Evolutionary conservation across 2,113 vertebrate genomes (phyloP).

Genomic region (Andinoacara biseriatus): DNA sequence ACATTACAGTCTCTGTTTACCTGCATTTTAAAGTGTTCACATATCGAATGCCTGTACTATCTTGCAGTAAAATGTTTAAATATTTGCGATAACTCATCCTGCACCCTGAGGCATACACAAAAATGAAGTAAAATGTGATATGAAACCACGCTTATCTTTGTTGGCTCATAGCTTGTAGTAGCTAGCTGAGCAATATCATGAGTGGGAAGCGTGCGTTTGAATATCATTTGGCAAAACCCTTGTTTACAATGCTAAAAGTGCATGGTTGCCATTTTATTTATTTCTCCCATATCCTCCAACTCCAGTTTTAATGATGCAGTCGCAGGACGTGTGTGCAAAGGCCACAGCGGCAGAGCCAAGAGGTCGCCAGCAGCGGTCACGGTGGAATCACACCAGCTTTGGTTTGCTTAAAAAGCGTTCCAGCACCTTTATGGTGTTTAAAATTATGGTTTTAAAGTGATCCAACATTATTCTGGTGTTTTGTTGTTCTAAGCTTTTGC

Average conservation of each 20-base stretch:
- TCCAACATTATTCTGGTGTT: neutral
- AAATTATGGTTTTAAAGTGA: too few species aligned
- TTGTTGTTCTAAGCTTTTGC: neutral
- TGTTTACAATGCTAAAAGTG: slow-evolving; percentile 9
- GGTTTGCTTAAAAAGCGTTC: too few species aligned
- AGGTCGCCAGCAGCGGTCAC: neutral
- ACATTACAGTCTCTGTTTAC: neutral
- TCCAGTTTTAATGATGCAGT: neutral
- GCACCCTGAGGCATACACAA: neutral
- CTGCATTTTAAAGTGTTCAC: neutral
- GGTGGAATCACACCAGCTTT: neutral
- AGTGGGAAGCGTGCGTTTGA: neutral
- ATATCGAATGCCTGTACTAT: neutral
- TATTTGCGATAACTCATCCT: neutral
- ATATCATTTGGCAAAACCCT: neutral
- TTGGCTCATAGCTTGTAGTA: neutral
- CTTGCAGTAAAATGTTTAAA: neutral
- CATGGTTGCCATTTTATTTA: neutral
- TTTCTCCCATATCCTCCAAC: neutral
- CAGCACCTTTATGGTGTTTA: too few species aligned
- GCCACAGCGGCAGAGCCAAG: neutral
- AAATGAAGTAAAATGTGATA: neutral
- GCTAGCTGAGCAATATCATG: slow-evolving; percentile 3
- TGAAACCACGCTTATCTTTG: neutral
- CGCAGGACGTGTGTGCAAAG: neutral